Evolutionary conservation across 2,888 invertebrate species (phyloP).

Genomic region (Diloba caeruleocephala): DNA sequence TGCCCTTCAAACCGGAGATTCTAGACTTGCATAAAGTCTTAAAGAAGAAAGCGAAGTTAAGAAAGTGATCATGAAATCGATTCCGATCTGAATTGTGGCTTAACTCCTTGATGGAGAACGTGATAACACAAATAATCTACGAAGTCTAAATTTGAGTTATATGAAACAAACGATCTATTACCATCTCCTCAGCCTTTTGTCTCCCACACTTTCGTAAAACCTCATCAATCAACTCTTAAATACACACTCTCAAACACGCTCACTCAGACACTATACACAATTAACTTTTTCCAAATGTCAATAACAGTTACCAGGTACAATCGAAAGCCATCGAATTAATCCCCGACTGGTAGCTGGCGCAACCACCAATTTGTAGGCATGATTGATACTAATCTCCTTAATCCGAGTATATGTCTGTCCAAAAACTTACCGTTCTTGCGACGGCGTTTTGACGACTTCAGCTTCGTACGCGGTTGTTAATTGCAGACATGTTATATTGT

Average conservation of each 20-base stretch:
- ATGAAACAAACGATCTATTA: conserved; percentile 6
- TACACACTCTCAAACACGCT: conserved; percentile 1
- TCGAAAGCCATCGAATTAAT: conserved; percentile 54
- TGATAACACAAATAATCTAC: too few relatives aligned
- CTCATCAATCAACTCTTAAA: conserved; percentile 47
- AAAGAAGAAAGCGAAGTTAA: too few relatives aligned
- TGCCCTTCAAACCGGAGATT: too few relatives aligned
- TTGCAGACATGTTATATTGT: conserved; percentile 30
- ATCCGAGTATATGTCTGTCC: conserved; percentile 74
- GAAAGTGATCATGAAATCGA: too few relatives aligned
- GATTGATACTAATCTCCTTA: conserved; percentile 86
- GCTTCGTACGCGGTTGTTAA: conserved; percentile 43
- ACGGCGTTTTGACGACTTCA: conserved; percentile 30
- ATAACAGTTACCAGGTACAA: conserved; percentile 54
- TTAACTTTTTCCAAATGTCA: conserved; percentile 58
- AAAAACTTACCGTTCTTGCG: conserved; percentile 66
- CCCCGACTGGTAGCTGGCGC: conserved; percentile 74
- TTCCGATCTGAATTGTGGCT: too few relatives aligned
- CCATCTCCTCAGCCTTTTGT: conserved; percentile 33
- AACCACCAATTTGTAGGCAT: conserved; percentile 79
- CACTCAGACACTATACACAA: conserved; percentile 27
- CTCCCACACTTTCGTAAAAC: conserved; percentile 43
- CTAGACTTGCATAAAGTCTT: too few relatives aligned
- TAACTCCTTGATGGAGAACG: too few relatives aligned
- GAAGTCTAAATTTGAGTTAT: too few relatives aligned